These are phyloP conservation scores for Drosophila tanythrix DNA, from an alignment of 2,888 invertebrate species.

Conservation along the genomic window DNA sequence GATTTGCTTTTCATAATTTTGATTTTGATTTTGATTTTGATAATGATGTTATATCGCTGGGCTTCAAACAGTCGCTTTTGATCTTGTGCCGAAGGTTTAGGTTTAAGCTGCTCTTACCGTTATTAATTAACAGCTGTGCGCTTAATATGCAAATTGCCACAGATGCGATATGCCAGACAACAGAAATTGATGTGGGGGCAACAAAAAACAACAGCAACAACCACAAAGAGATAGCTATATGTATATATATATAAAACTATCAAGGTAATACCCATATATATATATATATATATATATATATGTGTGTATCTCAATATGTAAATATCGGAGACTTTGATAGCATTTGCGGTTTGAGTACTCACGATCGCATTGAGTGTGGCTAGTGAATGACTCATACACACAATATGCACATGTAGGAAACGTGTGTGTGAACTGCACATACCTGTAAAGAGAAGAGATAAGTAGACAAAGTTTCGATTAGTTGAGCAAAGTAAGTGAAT, in stretches of 20 bases:
- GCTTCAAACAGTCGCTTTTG: conserved; percentile 51
- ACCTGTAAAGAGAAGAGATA: conserved; percentile 55
- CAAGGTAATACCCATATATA: conserved; percentile 40
- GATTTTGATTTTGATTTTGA: conserved; percentile 7
- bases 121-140: conserved; percentile 79
- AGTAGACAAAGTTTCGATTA: conserved; percentile 41
- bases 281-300: conserved; percentile 12
- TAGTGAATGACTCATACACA: conserved; percentile 34
- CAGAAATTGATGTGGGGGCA: conserved; percentile 43
- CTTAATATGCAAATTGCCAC: conserved; percentile 75
- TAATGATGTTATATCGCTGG: conserved; percentile 17
- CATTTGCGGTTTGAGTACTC: conserved; percentile 59
- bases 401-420: conserved; percentile 29
- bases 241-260: conserved; percentile 20
- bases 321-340: conserved; percentile 33
- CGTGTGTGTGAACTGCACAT: conserved; percentile 37
- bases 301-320: conserved; percentile 7
- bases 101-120: conserved; percentile 72
- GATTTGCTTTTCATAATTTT: conserved; percentile 23
- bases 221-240: conserved; percentile 6
- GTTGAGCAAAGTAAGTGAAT: conserved; percentile 14
- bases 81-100: conserved; percentile 61
- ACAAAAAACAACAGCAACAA: conserved; percentile 8
- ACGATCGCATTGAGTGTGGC: conserved; percentile 44
- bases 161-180: conserved; percentile 56